Evolutionary conservation across 2,888 invertebrate genomes (phyloP).

Genomic region (Conus canariensis): DNA sequence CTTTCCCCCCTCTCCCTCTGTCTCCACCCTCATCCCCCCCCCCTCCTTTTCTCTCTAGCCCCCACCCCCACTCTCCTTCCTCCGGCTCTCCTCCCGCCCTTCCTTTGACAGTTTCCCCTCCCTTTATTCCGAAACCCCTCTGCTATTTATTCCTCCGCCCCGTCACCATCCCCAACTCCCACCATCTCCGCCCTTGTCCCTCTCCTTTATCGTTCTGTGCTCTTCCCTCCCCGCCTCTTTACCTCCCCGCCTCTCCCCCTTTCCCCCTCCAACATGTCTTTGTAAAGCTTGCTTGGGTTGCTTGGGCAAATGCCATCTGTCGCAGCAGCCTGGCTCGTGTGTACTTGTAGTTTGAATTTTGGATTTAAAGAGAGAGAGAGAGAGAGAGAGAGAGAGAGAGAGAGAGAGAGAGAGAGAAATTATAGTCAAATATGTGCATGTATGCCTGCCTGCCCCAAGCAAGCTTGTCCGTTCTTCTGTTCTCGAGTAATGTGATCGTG

Average conservation of each 20-base stretch:
- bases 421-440: too few relatives aligned
- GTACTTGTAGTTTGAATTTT: constrained; percentile 22
- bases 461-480: too few relatives aligned
- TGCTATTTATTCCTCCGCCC: background rate
- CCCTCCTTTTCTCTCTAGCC: background rate
- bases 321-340: background rate
- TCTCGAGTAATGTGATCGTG: too few relatives aligned
- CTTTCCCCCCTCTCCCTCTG: background rate
- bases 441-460: too few relatives aligned
- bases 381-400: too few relatives aligned
- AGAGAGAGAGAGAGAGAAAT: too few relatives aligned
- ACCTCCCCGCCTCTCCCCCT: background rate
- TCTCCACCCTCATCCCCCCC: too few relatives aligned
- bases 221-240: background rate
- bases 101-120: background rate
- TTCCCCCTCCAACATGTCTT: constrained; percentile 3
- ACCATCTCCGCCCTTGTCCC: background rate
- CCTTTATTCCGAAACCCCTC: background rate
- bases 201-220: too few relatives aligned
- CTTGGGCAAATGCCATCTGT: constrained; percentile 31
- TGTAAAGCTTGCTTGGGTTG: constrained; percentile 24
- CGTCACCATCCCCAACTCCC: background rate
- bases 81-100: background rate
- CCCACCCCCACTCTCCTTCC: background rate
- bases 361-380: background rate